Conservation (phyloP, 64 coral and sea anemone genomes). For the Acropora yongei region DNA sequence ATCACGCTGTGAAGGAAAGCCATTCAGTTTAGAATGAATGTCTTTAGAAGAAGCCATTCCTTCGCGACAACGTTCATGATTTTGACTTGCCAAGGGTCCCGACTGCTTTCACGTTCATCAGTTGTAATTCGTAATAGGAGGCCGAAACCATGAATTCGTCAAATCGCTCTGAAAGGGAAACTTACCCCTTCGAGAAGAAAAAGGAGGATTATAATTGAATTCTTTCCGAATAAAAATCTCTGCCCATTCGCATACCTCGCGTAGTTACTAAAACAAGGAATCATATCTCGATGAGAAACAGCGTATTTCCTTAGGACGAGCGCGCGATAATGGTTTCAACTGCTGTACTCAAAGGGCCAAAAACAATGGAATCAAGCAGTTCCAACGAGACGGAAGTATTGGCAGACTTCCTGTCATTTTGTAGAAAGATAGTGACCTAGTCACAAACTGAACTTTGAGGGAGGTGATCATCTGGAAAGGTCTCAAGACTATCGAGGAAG, state of each 20-base stretch:
- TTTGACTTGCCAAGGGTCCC: not conserved
- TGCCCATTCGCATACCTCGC: not conserved
- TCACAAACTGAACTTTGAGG: too few species aligned
- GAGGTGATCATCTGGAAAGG: too few species aligned
- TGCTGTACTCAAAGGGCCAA: not conserved
- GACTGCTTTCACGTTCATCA: not conserved
- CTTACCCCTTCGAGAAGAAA: not conserved
- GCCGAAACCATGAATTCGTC: slow-evolving; percentile 13
- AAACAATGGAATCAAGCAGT: slow-evolving; percentile 20
- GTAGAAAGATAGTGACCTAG: too few species aligned
- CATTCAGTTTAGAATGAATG: not conserved
- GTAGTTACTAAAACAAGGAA: too few species aligned
- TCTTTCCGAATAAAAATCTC: slow-evolving; percentile 31
- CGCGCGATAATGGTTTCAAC: slow-evolving; percentile 16
- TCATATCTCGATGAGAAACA: not conserved
- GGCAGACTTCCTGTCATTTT: too few species aligned
- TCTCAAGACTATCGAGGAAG: too few species aligned
- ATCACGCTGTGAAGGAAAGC: not conserved
- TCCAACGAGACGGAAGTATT: not conserved
- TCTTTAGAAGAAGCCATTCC: not conserved
- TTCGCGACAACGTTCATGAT: not conserved
- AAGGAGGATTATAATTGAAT: slow-evolving; percentile 21
- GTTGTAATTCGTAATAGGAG: not conserved
- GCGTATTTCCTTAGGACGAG: not conserved
- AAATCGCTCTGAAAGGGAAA: slow-evolving; percentile 7